Conservation (phyloP, 2,888 invertebrate genomes). For the Perizoma flavofasciatum region DNA sequence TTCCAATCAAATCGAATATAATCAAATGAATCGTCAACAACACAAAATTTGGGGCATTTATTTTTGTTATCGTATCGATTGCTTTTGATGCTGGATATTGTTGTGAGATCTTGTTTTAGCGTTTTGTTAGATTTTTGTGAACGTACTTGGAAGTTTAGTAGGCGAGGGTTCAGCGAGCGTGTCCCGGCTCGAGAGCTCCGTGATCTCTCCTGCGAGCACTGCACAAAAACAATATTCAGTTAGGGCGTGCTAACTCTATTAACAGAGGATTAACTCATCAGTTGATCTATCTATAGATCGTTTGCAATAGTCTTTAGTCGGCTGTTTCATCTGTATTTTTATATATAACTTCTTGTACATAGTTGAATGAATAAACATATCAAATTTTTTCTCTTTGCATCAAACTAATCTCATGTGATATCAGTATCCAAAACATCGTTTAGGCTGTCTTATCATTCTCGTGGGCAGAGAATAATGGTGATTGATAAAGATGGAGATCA, state of each 20-base stretch:
- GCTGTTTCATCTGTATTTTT: too few relatives aligned
- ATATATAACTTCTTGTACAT: too few relatives aligned
- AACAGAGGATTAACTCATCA: too few relatives aligned
- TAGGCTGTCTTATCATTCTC: too few relatives aligned
- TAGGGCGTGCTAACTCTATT: conserved; percentile 37
- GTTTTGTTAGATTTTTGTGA: conserved; percentile 49
- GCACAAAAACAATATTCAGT: conserved; percentile 77
- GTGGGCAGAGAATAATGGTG: too few relatives aligned
- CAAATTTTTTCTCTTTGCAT: too few relatives aligned
- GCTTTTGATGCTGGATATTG: conserved; percentile 11
- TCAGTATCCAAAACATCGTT: too few relatives aligned
- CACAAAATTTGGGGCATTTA: conserved; percentile 23
- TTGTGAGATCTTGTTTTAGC: conserved; percentile 71
- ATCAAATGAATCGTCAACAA: conserved; percentile 30
- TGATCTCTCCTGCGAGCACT: conserved; percentile 74
- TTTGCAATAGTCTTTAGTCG: too few relatives aligned
- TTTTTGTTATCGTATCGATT: conserved; percentile 25
- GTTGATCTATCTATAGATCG: too few relatives aligned
- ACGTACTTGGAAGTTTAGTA: conserved; percentile 86
- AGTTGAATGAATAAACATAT: too few relatives aligned
- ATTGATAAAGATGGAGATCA: too few relatives aligned
- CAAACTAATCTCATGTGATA: too few relatives aligned
- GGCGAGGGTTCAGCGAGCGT: conserved; percentile 82
- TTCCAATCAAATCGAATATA: conserved; percentile 37
- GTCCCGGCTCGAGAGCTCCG: conserved; percentile 78